Evolutionary conservation across 2,113 vertebrate species (phyloP), one percentile per base, ranked within the genome.

Genomic region (Vireo altiloquus): DNA sequence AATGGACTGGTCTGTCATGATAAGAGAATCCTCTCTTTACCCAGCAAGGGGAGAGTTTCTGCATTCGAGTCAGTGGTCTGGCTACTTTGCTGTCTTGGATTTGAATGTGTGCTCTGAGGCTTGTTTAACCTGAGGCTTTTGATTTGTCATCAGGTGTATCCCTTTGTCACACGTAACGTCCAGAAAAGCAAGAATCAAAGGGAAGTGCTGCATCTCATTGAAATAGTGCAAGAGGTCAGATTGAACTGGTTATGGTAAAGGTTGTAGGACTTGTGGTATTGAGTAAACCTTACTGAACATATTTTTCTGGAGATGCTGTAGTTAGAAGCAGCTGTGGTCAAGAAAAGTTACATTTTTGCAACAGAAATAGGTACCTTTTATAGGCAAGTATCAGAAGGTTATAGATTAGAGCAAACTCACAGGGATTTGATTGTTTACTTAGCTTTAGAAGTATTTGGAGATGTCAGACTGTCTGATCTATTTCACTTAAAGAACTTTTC

Each of bases 11-110:
- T 86, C 56, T 18, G 7, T 76, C 28, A 7, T 54, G 42, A 15
- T 16, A 46, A 23, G 56, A 70, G 56, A 75, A 35, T 31, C 12
- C 1, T 63, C 24, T 54, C 47, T 64, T 74, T 35, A 76, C 19
- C 31, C n/a, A 85, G 21, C 44, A 68, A 54, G 39, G 39, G 6
- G 0, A 0, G 21, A 1, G 2, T 74, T 81, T 60, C 30, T 49
- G 37, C 30, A 66, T 0, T 2, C 66, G 42, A 70, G 24, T 24
- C 57, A 44, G 40, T 65, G 37, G 17, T 59, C 16, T 61, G 46
- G 24, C 40, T 88, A 3, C 37, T 86, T 65, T 23, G 6, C 27
- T 64, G 0, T 77, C 49, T 68, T 64, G 15, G 19, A 24, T 72
- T 64, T 57, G 10, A 66, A 17, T 15, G 12, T 75, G 10, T 82